Base-by-base conservation (phyloP, 2,888 invertebrate genomes). In the Caenorhabditis afra region DNA sequence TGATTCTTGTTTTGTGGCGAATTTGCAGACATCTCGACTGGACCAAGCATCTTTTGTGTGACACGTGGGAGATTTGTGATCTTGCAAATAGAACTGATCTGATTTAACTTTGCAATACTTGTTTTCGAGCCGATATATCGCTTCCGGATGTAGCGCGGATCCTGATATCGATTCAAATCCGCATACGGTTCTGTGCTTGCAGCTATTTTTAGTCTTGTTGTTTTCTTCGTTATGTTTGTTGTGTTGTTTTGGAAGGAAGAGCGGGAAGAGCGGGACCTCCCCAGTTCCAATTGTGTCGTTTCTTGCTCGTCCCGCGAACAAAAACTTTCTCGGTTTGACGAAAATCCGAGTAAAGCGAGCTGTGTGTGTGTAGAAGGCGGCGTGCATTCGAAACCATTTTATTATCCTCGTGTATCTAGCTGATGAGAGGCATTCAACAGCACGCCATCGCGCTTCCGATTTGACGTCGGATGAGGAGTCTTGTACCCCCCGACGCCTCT, bases 351-450 rank as follows among this genome's bases (percentile, higher is more conserved):
- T 1, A 2, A 22, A 22, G 18, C 18, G 58, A 20, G 65, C 29
- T 29, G 29, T 3, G 29, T 29, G 29, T n/a, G n/a, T n/a, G n/a
- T n/a, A n/a, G n/a, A n/a, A 18, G 47, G 55, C 41, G 64, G 49
- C 44, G 7, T 29, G 29, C 29, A 74, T 66, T 66, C 66, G 61
- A 65, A 76, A 76, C 76, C 58, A 71, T 78, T 78, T 78, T 78
- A 78, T 78, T 78, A 78, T 78, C 78, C 78, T 61, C 68, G 58
- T 77, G 70, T 77, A 70, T 65, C 71, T 71, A 50, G 67, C 79
- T 79, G 79, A 79, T 79, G 79, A 79, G 71, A 62, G 73, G 79
- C 79, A 79, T 79, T 79, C 79, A 79, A 64, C 79, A 73, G 67
- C 79, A 79, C 79, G 79, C 79, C 67, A 79, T 79, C 67, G 67